Evolutionary conservation across 1,140 invertebrate genomes (phyloP).

Genomic region (Nilaparvata lugens): DNA sequence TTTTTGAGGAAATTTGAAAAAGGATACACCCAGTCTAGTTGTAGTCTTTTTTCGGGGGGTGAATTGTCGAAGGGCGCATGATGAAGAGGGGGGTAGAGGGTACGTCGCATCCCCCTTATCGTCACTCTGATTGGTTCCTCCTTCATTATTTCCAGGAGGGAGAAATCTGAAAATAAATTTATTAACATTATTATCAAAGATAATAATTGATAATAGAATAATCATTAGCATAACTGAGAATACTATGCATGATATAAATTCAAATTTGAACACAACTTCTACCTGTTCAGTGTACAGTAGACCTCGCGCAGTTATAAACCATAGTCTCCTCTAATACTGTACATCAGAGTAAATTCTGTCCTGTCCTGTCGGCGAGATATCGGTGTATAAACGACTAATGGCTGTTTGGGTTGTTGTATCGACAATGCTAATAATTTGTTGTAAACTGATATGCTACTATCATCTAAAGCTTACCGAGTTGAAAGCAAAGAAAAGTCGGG

Average conservation of each 20-base stretch:
- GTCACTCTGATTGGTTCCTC: constrained; percentile 74
- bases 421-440: too few relatives aligned
- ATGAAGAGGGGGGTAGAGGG: constrained; percentile 78
- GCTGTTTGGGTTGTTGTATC: too few relatives aligned
- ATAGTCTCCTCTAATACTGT: too few relatives aligned
- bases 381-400: too few relatives aligned
- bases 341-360: too few relatives aligned
- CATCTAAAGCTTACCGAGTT: too few relatives aligned
- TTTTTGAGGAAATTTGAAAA: too few relatives aligned
- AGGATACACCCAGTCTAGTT: constrained; percentile 88
- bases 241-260: background rate
- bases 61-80: constrained; percentile 69
- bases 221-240: background rate
- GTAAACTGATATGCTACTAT: too few relatives aligned
- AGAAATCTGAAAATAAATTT: constrained; percentile 51
- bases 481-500: too few relatives aligned
- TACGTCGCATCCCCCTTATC: constrained; percentile 71
- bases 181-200: background rate
- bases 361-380: too few relatives aligned
- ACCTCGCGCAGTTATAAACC: too few relatives aligned
- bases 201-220: background rate
- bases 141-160: constrained; percentile 69
- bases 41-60: constrained; percentile 75
- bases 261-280: background rate
- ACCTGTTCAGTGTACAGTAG: too few relatives aligned